Base-by-base conservation (phyloP, 1,140 invertebrate genomes). In the Muscidifurax raptorellus region DNA sequence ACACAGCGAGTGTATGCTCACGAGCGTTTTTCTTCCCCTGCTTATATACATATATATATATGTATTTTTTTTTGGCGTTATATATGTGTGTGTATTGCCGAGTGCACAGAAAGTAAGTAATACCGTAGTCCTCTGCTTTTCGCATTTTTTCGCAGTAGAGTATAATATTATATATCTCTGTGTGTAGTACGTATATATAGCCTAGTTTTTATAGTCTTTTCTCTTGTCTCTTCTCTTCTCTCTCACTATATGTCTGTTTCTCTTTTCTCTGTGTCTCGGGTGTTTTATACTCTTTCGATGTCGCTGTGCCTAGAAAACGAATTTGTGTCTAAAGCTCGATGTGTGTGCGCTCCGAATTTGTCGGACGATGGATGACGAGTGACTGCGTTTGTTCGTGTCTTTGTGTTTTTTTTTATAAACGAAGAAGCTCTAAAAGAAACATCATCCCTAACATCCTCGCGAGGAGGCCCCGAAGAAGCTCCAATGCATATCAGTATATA, bases 91-190 rank as follows among this genome's bases (percentile, higher is more conserved):
- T 59, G 67, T 74, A 47, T 44, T 75, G n/a, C 66, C 72, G 22
- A 82, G n/a, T 59, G 28, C n/a, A 47, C 18, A 18, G 15, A n/a
- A 83, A 83, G 82, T 83, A 83, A 83, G 82, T 83, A 78, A 83
- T 78, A 47, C 6, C 52, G 52, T 59, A 59, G 52, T 40, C 64
- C 75, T 69, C 18, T 67, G 64, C 74, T 72, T 71, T 10, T 27
- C 36, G 47, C 27, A 9, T 76, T 30, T 78, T 36, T 66, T 7
- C 30, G 36, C 40, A 74, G 32, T 25, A 7, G 27, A 0, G 13
- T 10, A 79, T 72, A 25, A 5, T 40, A 81, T 59, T 27, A 72
- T 32, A 59, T 72, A n/a, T 52, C 52, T 32, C 28, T 13, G 69
- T 36, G 59, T 40, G 18, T 44, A 36, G 7, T 64, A 52, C 12